These are phyloP conservation scores for Scarus forsteni DNA, from an alignment of 2,797 vertebrate genomes.

Conservation along the genomic window DNA sequence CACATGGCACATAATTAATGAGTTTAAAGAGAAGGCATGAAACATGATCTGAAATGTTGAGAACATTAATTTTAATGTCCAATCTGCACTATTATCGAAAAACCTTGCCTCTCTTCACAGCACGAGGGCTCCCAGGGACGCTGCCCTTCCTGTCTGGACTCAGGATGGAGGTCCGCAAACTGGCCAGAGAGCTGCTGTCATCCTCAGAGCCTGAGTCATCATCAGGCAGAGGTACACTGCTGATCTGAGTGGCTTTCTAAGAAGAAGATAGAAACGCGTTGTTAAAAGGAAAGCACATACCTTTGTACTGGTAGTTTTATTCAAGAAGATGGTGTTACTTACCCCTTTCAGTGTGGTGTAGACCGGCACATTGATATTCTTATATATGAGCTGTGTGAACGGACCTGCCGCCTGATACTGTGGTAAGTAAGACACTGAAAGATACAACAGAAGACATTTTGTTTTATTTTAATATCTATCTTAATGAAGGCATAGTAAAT, in stretches of 20 bases:
- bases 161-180: conserved; percentile 87
- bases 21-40: too few relatives aligned
- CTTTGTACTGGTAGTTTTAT: neutral
- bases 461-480: too few relatives aligned
- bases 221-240: conserved; percentile 91
- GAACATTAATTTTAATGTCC: neutral
- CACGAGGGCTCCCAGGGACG: conserved; percentile 91
- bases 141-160: conserved; percentile 89
- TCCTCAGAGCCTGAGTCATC: conserved; percentile 96
- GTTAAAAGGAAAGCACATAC: neutral
- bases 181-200: conserved; percentile 93
- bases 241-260: conserved; percentile 96
- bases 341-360: conserved; percentile 96
- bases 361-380: conserved; percentile 92
- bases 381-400: conserved; percentile 91
- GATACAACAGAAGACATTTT: conserved; percentile 15
- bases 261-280: neutral
- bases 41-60: too few relatives aligned
- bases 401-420: conserved; percentile 84
- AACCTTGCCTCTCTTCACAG: conserved; percentile 91
- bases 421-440: conserved; percentile 85
- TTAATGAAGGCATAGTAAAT: too few relatives aligned
- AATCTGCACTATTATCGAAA: neutral
- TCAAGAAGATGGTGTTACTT: conserved; percentile 60
- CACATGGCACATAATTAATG: too few relatives aligned